A percentile compares a stretch with the other conserved stretches of the same genome.
These are phyloP conservation scores for Synergus umbraculus DNA, from an alignment of 2,888 invertebrate genomes.

Conservation along the genomic window DNA sequence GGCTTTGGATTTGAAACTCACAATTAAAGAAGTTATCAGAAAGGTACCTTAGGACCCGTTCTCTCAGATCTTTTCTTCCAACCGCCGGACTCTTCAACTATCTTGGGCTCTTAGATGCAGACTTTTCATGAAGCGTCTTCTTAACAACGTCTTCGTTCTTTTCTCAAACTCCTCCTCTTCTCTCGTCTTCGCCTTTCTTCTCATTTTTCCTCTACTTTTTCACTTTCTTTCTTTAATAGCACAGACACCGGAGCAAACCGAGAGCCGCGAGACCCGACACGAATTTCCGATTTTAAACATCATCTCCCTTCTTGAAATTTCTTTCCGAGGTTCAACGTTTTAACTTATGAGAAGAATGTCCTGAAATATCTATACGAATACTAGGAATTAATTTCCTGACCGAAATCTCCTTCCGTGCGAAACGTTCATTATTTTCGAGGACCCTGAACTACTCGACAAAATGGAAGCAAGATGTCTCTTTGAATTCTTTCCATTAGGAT, in stretches of 20 bases:
- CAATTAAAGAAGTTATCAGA: conserved; percentile 69
- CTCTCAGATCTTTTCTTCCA: conserved; percentile 48
- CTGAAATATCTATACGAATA: background rate
- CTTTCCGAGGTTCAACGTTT: background rate
- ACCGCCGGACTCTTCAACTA: conserved; percentile 51
- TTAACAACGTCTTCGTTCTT: conserved; percentile 55
- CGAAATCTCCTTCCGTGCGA: background rate
- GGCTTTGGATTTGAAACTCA: conserved; percentile 49
- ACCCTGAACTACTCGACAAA: background rate
- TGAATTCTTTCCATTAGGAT: background rate
- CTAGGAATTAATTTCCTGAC: background rate
- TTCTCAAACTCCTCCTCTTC: conserved; percentile 43
- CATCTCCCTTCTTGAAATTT: conserved; percentile 7
- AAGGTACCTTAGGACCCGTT: conserved; percentile 50
- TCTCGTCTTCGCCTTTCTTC: conserved; percentile 34
- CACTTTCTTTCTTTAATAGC: conserved; percentile 47
- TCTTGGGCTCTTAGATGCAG: conserved; percentile 51
- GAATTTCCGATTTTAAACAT: conserved; percentile 34
- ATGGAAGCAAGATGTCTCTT: background rate
- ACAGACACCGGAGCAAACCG: conserved; percentile 25
- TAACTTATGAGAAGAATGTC: background rate
- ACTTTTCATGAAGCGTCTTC: conserved; percentile 53
- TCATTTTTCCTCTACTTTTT: conserved; percentile 45
- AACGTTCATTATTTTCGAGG: conserved; percentile 5
- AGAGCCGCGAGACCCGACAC: conserved; percentile 21